Base-by-base conservation (phyloP, 2,797 vertebrate genomes). In the Hoplostethus atlanticus region DNA sequence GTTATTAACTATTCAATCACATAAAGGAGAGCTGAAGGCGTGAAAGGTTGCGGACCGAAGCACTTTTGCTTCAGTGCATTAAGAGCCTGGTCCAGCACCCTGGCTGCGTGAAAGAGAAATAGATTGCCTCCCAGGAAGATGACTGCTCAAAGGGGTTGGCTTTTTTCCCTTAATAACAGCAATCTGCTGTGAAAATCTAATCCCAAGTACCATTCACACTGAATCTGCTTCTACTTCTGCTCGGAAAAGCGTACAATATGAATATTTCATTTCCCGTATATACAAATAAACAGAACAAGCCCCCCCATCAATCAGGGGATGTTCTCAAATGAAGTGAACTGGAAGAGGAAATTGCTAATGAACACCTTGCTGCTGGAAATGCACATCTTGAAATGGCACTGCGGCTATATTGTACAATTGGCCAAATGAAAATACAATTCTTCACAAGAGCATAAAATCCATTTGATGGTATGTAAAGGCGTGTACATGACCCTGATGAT, bases 1-100 rank as follows among this genome's bases (percentile, higher is more conserved):
- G 93, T 94, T 94, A 94, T 95, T 94, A 95, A 94, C 90, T 94
- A 95, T 95, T 95, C 94, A 94, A 93, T 95, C 95, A 94, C 92
- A 93, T 92, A 90, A 94, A 94, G 91, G 91, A 88, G 90, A 92
- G 92, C 87, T 90, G 89, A 94, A 93, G 93, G 93, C 91, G 93
- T 94, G 93, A 95, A 95, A 95, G 95, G 92, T 94, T 95, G 94
- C 80, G 85, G 91, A 93, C 92, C 89, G 85, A 94, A 94, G 94
- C 94, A 94, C 93, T 95, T 95, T 95, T 94, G 93, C 93, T 94
- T 91, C 93, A 93, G 90, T 92, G 94, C 94, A 95, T 95, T 94
- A 95, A 95, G 89, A 94, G 93, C 90, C 83, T 74, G 88, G 91
- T 91, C 91, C 87, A 74, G 90, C 85, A 89, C 92, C 92, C 86